Evolutionary conservation across 2,888 invertebrate species (phyloP), one percentile per base, ranked within the genome.

Genomic region (Eupithecia centaureata): DNA sequence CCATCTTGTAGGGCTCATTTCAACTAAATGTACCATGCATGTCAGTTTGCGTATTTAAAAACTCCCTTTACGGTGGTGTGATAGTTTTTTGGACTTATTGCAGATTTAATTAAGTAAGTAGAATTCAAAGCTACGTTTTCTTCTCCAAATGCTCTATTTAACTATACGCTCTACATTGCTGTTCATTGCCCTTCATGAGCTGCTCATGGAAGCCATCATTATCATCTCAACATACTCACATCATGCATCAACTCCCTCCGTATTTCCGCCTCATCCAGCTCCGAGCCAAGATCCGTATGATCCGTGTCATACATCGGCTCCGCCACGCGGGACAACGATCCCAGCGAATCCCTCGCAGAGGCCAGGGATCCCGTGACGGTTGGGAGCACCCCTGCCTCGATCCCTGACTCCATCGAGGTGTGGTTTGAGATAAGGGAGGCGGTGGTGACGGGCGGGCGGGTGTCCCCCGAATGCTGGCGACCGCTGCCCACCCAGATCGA

Each of bases 271-370:
- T 97, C 97, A 86, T 97, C 97, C 75, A 95, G 90, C 82, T 97
- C 97, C 61, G 97, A 97, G 71, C 95, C 96, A 63, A 97, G 94
- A 86, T 97, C 97, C 25, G 97, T 97, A 80, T 96, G 96, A 85
- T 97, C 97, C 62, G 96, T 96, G 82, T 96, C 96, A 84, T 96
- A 96, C 61, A 94, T 87, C 42, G 95, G 95, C 80, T 95, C 96
- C 2, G 91, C 93, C 5, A 94, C 94, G 65, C 95, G 91, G 56
- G 95, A 95, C 69, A 95, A 83, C 13, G 95, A 94, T 58, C 94
- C 94, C 77, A 95, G 87, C 0, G 95, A 95, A 76, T 93, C 89
- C 77, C 94, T 79, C 68, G 94, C 89, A 63, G 94, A 92, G 75
- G 94, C 85, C 76, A 96, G 91, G 1, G 96, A 96, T 58, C 96